Evolutionary conservation across 2,797 vertebrate species (phyloP).

Genomic region (Eulemur rubriventer): DNA sequence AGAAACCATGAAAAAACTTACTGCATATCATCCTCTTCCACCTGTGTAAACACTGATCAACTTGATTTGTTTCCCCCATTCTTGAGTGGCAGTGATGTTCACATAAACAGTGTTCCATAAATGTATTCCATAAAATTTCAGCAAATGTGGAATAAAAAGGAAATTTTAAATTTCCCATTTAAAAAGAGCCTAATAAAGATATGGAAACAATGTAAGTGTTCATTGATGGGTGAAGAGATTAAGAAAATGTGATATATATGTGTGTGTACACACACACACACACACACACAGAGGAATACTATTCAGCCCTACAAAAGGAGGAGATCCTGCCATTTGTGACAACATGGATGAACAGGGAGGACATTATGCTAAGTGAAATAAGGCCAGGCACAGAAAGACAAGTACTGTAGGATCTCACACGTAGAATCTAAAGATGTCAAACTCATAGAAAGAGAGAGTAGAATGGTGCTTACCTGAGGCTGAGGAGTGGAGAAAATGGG

Average conservation of each 20-base stretch:
- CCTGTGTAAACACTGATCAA: background rate
- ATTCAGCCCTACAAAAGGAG: background rate
- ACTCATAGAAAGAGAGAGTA: background rate
- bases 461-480: background rate
- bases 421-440: background rate
- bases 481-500: background rate
- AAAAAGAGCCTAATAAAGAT: background rate
- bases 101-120: background rate
- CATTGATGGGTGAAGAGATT: background rate
- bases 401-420: background rate
- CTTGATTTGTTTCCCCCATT: background rate
- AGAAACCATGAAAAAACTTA: background rate
- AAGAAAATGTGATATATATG: background rate
- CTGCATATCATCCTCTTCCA: background rate
- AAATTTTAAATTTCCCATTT: background rate
- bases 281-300: background rate
- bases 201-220: background rate
- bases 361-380: background rate
- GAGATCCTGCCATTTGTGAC: background rate
- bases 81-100: background rate
- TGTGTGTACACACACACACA: background rate
- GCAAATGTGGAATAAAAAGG: background rate
- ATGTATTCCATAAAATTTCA: background rate
- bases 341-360: too few species aligned
- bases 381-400: background rate